Evolutionary conservation across 2,888 invertebrate genomes (phyloP).

Genomic region (Lasioglossum leucozonium): DNA sequence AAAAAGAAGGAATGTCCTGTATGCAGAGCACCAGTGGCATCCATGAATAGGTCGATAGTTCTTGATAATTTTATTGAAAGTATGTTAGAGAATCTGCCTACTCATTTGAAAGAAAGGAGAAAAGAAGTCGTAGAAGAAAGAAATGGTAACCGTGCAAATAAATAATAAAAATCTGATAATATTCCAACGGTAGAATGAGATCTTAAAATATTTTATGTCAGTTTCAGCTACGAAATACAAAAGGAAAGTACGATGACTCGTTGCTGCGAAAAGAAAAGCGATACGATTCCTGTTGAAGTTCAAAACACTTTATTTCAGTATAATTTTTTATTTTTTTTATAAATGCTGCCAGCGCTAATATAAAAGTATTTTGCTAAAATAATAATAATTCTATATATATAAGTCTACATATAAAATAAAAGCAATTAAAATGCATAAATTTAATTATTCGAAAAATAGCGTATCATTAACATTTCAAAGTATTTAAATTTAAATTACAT

Average conservation of each 20-base stretch:
- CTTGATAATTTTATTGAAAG: constrained; percentile 91
- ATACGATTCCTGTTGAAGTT: neutral
- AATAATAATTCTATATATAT: neutral
- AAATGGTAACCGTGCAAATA: constrained; percentile 63
- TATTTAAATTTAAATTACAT: neutral
- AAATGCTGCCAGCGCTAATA: neutral
- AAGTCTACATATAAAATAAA: neutral
- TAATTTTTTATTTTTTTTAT: neutral
- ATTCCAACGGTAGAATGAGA: neutral
- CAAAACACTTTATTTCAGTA: constrained; percentile 6
- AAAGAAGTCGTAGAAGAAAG: constrained; percentile 82
- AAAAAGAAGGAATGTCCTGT: constrained; percentile 90
- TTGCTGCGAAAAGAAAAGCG: neutral
- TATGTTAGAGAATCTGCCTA: constrained; percentile 88
- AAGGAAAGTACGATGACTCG: neutral
- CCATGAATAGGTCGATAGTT: constrained; percentile 87
- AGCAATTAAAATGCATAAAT: neutral
- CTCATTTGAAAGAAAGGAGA: constrained; percentile 87
- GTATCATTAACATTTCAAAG: neutral
- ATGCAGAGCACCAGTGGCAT: constrained; percentile 86
- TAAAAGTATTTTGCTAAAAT: neutral
- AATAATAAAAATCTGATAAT: neutral
- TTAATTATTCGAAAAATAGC: constrained; percentile 21
- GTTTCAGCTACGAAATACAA: constrained; percentile 44
- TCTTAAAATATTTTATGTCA: constrained; percentile 8